These are phyloP conservation scores for Emydocephalus ijimae DNA, from an alignment of 2,113 vertebrate genomes.

Conservation along the genomic window DNA sequence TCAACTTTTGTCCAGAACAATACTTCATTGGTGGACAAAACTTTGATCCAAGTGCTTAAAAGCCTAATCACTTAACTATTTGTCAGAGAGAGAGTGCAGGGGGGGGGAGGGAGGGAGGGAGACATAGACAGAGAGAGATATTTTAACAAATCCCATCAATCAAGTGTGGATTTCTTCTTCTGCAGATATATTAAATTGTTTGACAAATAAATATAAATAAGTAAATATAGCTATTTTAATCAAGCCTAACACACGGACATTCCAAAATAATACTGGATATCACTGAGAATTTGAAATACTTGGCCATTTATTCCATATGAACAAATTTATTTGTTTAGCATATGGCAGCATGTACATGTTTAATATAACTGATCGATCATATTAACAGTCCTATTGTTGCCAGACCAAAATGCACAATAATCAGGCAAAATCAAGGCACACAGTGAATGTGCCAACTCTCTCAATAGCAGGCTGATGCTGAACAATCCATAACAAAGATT, in stretches of 20 bases:
- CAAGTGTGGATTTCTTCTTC: neutral
- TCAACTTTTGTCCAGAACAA: neutral
- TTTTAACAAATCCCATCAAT: neutral
- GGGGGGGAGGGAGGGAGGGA: no score
- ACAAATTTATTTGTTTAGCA: neutral
- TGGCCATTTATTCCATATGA: neutral
- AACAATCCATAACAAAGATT: neutral
- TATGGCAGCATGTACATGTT: neutral
- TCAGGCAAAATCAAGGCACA: neutral
- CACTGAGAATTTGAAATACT: neutral
- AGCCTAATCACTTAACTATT: neutral
- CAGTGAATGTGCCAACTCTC: neutral
- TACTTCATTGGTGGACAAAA: neutral
- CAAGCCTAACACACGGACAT: neutral
- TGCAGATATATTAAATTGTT: neutral
- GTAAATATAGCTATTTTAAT: neutral
- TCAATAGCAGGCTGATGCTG: neutral
- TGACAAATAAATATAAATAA: no score
- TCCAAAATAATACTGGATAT: neutral
- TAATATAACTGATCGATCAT: neutral
- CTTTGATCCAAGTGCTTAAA: neutral
- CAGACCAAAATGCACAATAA: neutral
- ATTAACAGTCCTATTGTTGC: neutral
- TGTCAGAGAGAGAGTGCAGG: no score
- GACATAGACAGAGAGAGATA: no score